These are phyloP conservation scores for Coptotermes formosanus DNA, from an alignment of 1,140 invertebrate species.

Conservation along the genomic window DNA sequence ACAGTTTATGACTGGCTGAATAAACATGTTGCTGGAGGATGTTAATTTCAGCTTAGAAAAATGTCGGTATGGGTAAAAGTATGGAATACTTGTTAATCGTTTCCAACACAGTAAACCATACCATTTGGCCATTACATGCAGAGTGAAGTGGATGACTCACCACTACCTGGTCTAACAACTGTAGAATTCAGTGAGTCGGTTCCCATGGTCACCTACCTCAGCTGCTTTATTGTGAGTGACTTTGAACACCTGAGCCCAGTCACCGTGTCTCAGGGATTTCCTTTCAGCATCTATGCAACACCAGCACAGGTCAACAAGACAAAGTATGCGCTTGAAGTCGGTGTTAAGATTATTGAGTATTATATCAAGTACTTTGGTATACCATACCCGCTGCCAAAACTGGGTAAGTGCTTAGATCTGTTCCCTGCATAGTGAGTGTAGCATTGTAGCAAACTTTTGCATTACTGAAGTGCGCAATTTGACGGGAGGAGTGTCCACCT, in stretches of 20 bases:
- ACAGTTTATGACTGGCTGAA: neutral
- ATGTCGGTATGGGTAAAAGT: no score
- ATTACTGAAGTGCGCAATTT: no score
- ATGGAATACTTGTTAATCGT: no score
- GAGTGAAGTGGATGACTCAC: conserved; percentile 45
- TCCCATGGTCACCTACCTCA: conserved; percentile 89
- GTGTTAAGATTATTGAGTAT: conserved; percentile 76
- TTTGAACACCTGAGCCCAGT: conserved; percentile 51
- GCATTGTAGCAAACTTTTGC: no score
- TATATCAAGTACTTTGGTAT: conserved; percentile 86
- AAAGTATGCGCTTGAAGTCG: conserved; percentile 74
- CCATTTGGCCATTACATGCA: conserved; percentile 34
- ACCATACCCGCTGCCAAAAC: conserved; percentile 81
- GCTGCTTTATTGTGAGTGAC: conserved; percentile 89
- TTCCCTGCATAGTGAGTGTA: no score
- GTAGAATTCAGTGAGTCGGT: conserved; percentile 77
- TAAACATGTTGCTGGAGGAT: neutral
- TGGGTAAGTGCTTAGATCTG: conserved; percentile 56
- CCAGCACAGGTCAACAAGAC: conserved; percentile 73
- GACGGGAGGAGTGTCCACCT: no score
- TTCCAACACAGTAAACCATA: no score
- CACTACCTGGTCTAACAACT: conserved; percentile 47
- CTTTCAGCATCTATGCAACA: conserved; percentile 71
- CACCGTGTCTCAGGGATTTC: conserved; percentile 52
- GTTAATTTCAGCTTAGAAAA: no score